Evolutionary conservation across 1,140 invertebrate genomes (phyloP), one percentile per base, ranked within the genome.

Genomic region (Drosophila sechellia): DNA sequence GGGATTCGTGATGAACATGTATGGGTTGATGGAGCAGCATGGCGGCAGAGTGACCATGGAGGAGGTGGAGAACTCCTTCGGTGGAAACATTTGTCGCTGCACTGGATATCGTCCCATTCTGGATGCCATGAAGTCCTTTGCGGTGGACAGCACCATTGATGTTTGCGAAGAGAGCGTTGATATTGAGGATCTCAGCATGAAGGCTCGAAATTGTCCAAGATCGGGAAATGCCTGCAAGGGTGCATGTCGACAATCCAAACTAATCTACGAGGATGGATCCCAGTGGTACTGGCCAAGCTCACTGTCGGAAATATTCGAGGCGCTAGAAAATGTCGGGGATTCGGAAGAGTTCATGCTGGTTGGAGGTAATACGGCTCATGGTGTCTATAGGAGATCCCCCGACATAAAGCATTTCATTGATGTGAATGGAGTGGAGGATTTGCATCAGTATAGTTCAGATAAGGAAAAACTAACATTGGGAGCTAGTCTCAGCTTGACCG

Each of bases 81-180:
- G 95, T 1, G 95, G 97, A 49, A 97, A 97, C 81, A 94, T 98
- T 25, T 98, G 97, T 65, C 94, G 97, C 54, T 98, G 97, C 90
- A 98, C 97, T 2, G 97, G 97, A 0, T 98, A 97, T 78, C 93
- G 97, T 61, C 95, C 97, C 1, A 98, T 98, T 79, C 93, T 97
- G 39, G 96, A 97, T 73, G 94, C 96, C 25, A 97, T 97, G 87
- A 97, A 97, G 91, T 94, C 95, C 1, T 95, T 96, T 59, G 95
- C 95, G 0, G 90, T 78, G 1, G 95, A 97, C 84, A 93, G 92
- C 27, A 95, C 95, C 55, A 95, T 96, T 42, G 94, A 95, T 87
- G 94, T 95, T 31, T 55, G 93, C 0, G 56, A 60, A 6, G 74
- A 85, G 12, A 90, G 78, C 42, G 5, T 11, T 1, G 91, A 92